Percentiles rank a stretch among this genome's conserved stretches.
Evolutionary conservation across 2,113 vertebrate species (phyloP).

Genomic region (Myxocyprinus asiaticus): DNA sequence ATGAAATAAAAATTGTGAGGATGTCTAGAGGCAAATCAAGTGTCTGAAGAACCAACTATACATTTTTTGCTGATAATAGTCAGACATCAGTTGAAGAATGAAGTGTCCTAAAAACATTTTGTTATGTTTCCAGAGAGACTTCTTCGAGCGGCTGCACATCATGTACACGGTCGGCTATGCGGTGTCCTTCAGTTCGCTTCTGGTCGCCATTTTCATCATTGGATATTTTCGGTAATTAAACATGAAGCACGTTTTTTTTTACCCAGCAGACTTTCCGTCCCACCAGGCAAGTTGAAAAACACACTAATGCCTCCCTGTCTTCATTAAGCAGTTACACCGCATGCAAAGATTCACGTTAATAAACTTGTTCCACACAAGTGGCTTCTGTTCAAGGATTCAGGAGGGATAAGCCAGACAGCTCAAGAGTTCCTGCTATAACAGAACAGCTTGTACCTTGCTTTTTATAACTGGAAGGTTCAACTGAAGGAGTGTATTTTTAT

Average conservation of each 20-base stretch:
- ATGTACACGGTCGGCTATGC: slow-evolving; percentile 89
- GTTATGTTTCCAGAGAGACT: slow-evolving; percentile 72
- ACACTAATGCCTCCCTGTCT: not conserved
- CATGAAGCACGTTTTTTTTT: not conserved
- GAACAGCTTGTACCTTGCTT: not conserved
- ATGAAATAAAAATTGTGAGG: not conserved
- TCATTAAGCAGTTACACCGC: not conserved
- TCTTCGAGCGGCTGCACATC: slow-evolving; percentile 84
- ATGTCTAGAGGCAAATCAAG: too few relatives aligned
- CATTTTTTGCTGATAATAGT: too few relatives aligned
- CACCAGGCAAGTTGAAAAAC: too few relatives aligned
- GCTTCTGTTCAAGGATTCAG: not conserved
- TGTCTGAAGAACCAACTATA: too few relatives aligned
- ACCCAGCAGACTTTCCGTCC: not conserved
- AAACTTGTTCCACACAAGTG: not conserved
- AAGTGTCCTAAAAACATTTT: not conserved
- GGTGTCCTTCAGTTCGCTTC: slow-evolving; percentile 83
- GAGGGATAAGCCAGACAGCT: not conserved
- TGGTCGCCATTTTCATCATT: slow-evolving; percentile 84
- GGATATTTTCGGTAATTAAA: slow-evolving; percentile 83
- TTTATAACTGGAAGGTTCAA: not conserved
- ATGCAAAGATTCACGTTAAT: not conserved
- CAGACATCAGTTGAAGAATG: too few relatives aligned
- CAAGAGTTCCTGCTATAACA: not conserved
- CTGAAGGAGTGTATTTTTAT: too few relatives aligned